Percentiles rank a stretch among this genome's conserved stretches.
Evolutionary conservation across 2,888 invertebrate genomes (phyloP).

Genomic region (Lasioglossum calceatum): DNA sequence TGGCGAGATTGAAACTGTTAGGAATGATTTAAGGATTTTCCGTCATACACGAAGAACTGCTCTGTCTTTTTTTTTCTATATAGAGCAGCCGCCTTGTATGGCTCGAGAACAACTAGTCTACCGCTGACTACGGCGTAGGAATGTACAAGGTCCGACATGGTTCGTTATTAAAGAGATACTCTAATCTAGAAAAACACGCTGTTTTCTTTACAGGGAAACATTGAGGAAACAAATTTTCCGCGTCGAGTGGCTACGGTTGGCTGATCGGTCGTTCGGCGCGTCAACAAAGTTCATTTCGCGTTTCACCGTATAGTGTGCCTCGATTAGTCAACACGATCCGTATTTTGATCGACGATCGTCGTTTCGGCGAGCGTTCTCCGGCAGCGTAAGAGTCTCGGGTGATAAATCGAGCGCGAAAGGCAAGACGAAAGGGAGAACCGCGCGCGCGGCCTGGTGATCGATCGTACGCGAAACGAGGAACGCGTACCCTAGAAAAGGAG

Average conservation of each 20-base stretch:
- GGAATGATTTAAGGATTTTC: slow-evolving; percentile 24
- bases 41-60: neutral
- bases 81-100: neutral
- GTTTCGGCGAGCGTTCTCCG: slow-evolving; percentile 16
- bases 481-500: slow-evolving; percentile 31
- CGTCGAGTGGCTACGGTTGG: neutral
- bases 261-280: neutral
- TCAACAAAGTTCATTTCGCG: slow-evolving; percentile 8
- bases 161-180: neutral
- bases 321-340: slow-evolving; percentile 32
- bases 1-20: slow-evolving; percentile 20
- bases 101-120: neutral
- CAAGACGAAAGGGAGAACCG: slow-evolving; percentile 40
- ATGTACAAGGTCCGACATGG: neutral
- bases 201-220: neutral
- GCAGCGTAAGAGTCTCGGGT: slow-evolving; percentile 25
- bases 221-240: neutral
- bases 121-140: neutral
- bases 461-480: slow-evolving; percentile 37
- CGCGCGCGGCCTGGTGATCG: slow-evolving; percentile 31
- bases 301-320: slow-evolving; percentile 2
- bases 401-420: slow-evolving; percentile 61
- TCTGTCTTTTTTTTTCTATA: neutral
- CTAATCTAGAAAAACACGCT: neutral
- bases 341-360: slow-evolving; percentile 40